A percentile compares a stretch with the other conserved stretches of the same genome.
Evolutionary conservation across 2,797 vertebrate genomes (phyloP).

Genomic region (Coilia nasus): DNA sequence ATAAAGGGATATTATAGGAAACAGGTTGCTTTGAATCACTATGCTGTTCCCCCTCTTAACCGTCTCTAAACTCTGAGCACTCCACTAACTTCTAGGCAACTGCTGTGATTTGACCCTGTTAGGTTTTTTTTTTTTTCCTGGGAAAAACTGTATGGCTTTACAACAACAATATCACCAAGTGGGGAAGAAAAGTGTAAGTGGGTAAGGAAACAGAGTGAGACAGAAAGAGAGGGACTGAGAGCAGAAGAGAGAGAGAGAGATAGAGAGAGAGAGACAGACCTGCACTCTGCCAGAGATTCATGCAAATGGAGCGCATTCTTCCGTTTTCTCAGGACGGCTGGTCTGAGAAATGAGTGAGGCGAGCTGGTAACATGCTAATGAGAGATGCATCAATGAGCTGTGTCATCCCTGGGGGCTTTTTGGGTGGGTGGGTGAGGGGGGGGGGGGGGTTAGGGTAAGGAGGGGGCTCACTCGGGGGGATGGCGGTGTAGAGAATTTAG

Average conservation of each 20-base stretch:
- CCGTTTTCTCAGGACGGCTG: conserved; percentile 83
- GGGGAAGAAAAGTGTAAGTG: conserved; percentile 39
- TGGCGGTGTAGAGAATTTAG: conserved; percentile 55
- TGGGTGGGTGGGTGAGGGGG: conserved; percentile 37
- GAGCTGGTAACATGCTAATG: conserved; percentile 89
- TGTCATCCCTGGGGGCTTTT: conserved; percentile 83
- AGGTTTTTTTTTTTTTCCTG: conserved; percentile 57
- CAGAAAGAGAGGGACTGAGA: too few relatives aligned
- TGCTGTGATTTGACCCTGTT: background rate
- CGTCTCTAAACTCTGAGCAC: background rate
- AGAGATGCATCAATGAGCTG: conserved; percentile 88
- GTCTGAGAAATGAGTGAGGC: conserved; percentile 82
- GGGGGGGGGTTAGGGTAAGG: too few relatives aligned
- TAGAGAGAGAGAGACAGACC: conserved; percentile 64
- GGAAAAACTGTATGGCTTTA: conserved; percentile 79
- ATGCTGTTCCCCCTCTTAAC: background rate
- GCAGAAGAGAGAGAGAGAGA: background rate
- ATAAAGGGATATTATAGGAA: background rate
- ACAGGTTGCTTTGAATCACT: background rate
- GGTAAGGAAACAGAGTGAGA: background rate
- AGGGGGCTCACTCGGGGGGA: conserved; percentile 26
- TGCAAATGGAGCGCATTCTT: conserved; percentile 86
- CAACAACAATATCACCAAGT: conserved; percentile 74
- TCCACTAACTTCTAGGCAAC: background rate
- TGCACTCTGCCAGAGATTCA: conserved; percentile 82